Base-by-base conservation (phyloP, 2,888 invertebrate genomes). In the Drepana falcataria region DNA sequence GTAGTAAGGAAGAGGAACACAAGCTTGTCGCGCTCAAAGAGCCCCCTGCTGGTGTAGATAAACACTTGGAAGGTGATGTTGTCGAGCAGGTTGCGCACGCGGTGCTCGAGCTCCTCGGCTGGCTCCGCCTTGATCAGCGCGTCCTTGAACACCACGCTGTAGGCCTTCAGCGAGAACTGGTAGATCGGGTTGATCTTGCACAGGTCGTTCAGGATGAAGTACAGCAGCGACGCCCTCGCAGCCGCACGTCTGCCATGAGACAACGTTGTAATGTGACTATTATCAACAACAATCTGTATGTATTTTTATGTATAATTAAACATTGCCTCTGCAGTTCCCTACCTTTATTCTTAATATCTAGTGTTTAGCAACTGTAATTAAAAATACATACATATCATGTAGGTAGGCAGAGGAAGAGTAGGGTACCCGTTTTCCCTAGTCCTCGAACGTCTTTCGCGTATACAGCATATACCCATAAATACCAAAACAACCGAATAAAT, bases 181-280 rank as follows among this genome's bases (percentile, higher is more conserved):
- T 99, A 99, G 78, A 99, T 96, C 49, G 96, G 96, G 84, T 98
- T 97, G 70, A 98, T 97, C 83, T 96, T 96, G 86, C 95, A 94
- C 52, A 99, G 85, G 72, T 98, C 98, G 76, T 97, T 98, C 58
- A 99, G 90, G 59, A 98, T 96, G 80, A 99, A 99, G 83, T 98
- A 98, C 1, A 98, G 91, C 0, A 98, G 92, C 0, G 98, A 97
- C 0, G 97, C 97, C 58, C 98, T 88, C 0, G 94, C 92, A 0
- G 98, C 97, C 0, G 97, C 97, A 4, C 95, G 94, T 61, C 94
- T 92, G 73, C n/a, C 69, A 61, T 21, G 21, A 21, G 21, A 21
- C 21, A 21, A 21, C 21, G 21, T 21, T 21, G 21, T 21, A 21
- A 21, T 21, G 21, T 21, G 21, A 21, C 21, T 21, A 21, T 21